Conservation (phyloP, 2,113 vertebrate species). For the Proterorhinus semilunaris region DNA sequence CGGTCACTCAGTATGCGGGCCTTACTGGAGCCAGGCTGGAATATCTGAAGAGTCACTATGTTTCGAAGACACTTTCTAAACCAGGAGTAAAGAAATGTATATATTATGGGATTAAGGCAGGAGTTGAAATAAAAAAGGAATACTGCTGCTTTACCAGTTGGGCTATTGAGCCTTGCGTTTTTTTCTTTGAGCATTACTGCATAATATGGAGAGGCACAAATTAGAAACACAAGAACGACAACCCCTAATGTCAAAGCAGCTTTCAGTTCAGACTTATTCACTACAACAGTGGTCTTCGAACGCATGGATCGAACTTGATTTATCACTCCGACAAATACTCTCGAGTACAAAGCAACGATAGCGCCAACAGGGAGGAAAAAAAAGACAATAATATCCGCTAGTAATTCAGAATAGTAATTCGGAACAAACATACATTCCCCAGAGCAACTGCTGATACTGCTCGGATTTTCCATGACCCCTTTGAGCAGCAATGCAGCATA, state of each 20-base stretch:
- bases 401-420: neutral
- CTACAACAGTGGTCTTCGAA: neutral
- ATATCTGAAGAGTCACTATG: conserved; percentile 34
- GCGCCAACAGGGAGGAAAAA: conserved; percentile 21
- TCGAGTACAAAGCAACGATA: conserved; percentile 24
- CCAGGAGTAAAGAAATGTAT: conserved; percentile 36
- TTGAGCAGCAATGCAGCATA: neutral
- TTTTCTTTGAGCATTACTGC: neutral
- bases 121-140: conserved; percentile 34
- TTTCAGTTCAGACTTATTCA: conserved; percentile 27
- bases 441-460: conserved; percentile 12
- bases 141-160: neutral
- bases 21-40: conserved; percentile 23
- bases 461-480: conserved; percentile 1
- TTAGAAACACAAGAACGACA: conserved; percentile 21
- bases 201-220: conserved; percentile 21
- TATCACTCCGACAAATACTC: conserved; percentile 35
- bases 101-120: conserved; percentile 33
- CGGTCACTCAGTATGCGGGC: neutral
- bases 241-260: conserved; percentile 32
- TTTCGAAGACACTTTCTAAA: conserved; percentile 32
- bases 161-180: neutral
- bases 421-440: conserved; percentile 15
- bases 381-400: neutral
- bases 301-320: conserved; percentile 28